These are phyloP conservation scores for Sitta carolinensis DNA, from an alignment of 2,797 vertebrate genomes.

Conservation along the genomic window DNA sequence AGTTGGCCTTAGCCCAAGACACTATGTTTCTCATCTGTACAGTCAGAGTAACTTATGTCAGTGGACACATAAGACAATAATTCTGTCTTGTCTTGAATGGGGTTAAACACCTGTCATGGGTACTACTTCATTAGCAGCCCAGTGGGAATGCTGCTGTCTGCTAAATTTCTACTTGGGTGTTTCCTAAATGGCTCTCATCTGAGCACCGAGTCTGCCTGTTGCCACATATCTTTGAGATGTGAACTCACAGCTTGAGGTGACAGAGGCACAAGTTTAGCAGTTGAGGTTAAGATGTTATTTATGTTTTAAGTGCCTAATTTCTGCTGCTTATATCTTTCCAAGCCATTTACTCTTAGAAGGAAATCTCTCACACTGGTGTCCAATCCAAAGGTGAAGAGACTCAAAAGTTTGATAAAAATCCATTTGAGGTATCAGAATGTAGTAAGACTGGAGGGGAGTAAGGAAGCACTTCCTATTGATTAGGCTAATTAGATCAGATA, in stretches of 20 bases:
- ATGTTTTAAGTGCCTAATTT: conserved; percentile 29
- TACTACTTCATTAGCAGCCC: background rate
- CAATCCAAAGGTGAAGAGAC: background rate
- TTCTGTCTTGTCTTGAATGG: background rate
- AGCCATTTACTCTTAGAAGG: background rate
- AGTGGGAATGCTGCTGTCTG: background rate
- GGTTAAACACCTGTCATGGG: background rate
- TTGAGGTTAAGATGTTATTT: background rate
- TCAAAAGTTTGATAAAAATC: conserved; percentile 1
- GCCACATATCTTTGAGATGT: background rate
- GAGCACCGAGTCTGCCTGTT: background rate
- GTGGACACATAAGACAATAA: background rate
- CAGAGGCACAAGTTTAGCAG: background rate
- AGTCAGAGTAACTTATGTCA: background rate
- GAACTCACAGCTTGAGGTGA: conserved; percentile 14
- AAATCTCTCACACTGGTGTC: background rate
- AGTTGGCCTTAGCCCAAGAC: background rate
- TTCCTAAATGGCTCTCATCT: background rate
- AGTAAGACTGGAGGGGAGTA: background rate
- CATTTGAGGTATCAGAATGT: background rate
- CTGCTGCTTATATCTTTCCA: background rate
- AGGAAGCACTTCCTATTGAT: background rate
- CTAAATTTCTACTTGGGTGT: background rate
- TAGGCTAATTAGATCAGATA: background rate
- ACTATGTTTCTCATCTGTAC: background rate